Evolutionary conservation across 1,140 invertebrate genomes (phyloP).

Genomic region (Neoseiulus cucumeris): DNA sequence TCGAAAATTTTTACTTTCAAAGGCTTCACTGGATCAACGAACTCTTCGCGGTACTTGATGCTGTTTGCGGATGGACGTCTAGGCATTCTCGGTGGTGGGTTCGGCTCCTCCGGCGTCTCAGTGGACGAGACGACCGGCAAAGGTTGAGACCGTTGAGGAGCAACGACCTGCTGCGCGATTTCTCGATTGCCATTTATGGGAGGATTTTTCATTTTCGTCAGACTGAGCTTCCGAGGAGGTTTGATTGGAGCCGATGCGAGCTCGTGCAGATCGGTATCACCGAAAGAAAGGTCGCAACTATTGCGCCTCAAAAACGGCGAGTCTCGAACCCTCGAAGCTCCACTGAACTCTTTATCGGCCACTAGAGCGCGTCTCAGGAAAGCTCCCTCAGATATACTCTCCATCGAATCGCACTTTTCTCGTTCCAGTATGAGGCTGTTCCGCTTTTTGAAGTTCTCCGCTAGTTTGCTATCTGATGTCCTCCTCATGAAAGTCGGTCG

Average conservation of each 20-base stretch:
- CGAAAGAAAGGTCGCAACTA: neutral
- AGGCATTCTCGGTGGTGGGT: too few relatives aligned
- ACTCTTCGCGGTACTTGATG: neutral
- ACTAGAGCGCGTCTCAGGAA: neutral
- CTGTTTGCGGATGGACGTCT: neutral
- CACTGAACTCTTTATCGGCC: neutral
- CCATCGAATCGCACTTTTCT: neutral
- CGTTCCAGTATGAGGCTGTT: neutral
- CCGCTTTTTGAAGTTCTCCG: conserved; percentile 5
- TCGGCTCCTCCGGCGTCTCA: too few relatives aligned
- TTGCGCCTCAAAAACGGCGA: neutral
- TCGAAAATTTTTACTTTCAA: neutral
- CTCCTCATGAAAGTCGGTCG: neutral
- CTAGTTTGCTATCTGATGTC: neutral
- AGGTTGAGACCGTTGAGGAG: too few relatives aligned
- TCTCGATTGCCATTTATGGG: too few relatives aligned
- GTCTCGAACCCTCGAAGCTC: neutral
- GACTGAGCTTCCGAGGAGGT: too few relatives aligned
- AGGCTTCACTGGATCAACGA: neutral
- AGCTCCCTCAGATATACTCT: neutral
- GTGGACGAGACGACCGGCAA: too few relatives aligned
- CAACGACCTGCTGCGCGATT: too few relatives aligned
- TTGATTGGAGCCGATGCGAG: too few relatives aligned
- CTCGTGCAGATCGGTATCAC: too few relatives aligned
- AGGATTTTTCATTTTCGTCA: too few relatives aligned